These are phyloP conservation scores for Pipistrellus nathusii DNA, from an alignment of 2,797 vertebrate genomes.

Conservation along the genomic window DNA sequence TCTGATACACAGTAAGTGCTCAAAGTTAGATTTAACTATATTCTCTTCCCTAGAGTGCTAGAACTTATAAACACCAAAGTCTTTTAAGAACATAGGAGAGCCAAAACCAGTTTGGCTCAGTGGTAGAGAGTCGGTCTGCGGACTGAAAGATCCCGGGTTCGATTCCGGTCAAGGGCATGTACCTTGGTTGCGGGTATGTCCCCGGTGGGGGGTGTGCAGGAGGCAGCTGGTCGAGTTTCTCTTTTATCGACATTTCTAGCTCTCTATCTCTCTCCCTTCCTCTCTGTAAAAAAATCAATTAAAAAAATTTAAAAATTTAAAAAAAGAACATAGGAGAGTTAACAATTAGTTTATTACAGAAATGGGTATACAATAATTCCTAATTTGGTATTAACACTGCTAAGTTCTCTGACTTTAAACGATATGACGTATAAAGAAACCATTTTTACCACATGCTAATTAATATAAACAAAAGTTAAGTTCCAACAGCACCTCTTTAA, in stretches of 20 bases:
- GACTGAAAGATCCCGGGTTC: no score
- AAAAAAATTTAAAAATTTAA: no score
- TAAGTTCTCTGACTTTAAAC: neutral
- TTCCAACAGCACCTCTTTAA: neutral
- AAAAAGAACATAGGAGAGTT: conserved; percentile 2
- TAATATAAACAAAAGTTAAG: neutral
- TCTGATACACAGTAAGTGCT: neutral
- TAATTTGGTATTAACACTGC: neutral
- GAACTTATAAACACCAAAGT: conserved; percentile 19
- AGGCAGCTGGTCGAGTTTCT: no score
- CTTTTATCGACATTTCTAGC: no score
- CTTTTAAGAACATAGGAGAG: conserved; percentile 10
- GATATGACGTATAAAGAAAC: neutral
- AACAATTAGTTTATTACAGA: conserved; percentile 25
- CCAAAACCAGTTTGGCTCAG: no score
- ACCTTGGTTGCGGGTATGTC: no score
- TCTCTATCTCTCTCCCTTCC: no score
- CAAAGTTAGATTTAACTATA: conserved; percentile 17
- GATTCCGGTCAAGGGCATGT: no score
- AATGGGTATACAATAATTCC: neutral
- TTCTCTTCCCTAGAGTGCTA: neutral
- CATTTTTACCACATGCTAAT: neutral
- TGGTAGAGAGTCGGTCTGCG: no score
- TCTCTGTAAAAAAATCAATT: no score
- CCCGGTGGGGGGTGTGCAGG: no score